A percentile compares a stretch with the other conserved stretches of the same genome.
These are phyloP conservation scores for Hermaeophaga mercurialis DNA, from an alignment of 2,888 invertebrate genomes.

Conservation along the genomic window DNA sequence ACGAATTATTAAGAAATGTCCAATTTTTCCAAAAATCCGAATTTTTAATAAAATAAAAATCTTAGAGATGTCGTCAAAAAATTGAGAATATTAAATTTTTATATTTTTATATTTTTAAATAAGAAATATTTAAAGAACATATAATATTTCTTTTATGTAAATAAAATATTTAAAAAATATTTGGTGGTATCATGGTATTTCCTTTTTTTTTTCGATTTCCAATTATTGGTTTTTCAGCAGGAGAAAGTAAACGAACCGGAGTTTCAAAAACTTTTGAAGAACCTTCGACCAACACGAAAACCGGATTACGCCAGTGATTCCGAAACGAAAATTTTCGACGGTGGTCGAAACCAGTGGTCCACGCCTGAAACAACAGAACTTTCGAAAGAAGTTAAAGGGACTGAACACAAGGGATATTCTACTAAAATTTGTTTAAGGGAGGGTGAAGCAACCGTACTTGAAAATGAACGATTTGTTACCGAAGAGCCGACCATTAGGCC, in stretches of 20 bases:
- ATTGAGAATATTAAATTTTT: too few relatives aligned
- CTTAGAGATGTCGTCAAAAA: too few relatives aligned
- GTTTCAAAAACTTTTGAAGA: constrained; percentile 52
- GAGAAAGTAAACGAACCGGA: constrained; percentile 44
- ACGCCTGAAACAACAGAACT: constrained; percentile 61
- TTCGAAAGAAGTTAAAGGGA: constrained; percentile 54
- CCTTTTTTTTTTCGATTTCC: too few relatives aligned
- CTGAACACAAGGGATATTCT: constrained; percentile 60
- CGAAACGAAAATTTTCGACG: constrained; percentile 29
- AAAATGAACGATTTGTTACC: constrained; percentile 44
- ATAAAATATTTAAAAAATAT: too few relatives aligned
- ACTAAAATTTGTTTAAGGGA: constrained; percentile 64
- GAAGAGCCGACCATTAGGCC: constrained; percentile 51
- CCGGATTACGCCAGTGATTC: constrained; percentile 44
- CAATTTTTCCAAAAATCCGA: too few relatives aligned
- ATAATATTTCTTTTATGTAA: too few relatives aligned
- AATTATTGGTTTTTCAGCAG: neutral
- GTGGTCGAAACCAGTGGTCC: constrained; percentile 50
- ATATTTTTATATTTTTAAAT: too few relatives aligned
- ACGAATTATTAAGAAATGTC: too few relatives aligned
- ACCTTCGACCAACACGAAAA: constrained; percentile 49
- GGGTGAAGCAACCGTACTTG: constrained; percentile 57
- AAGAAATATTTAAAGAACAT: too few relatives aligned
- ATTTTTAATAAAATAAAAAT: too few relatives aligned
- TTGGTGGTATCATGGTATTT: too few relatives aligned